Evolutionary conservation across 2,888 invertebrate genomes (phyloP).

Genomic region (Tenodera sinensis): DNA sequence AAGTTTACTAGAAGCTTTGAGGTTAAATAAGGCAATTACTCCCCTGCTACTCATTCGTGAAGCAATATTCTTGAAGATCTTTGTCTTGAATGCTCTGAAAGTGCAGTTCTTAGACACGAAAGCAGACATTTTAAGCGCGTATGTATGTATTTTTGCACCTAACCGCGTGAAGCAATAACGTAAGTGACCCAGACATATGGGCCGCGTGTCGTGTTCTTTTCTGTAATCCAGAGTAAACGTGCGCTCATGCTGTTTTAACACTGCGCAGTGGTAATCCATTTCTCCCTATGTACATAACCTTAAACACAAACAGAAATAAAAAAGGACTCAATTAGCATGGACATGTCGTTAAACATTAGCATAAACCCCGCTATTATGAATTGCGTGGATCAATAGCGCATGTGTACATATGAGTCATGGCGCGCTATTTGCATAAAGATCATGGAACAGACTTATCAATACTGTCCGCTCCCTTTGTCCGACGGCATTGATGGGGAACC

Average conservation of each 20-base stretch:
- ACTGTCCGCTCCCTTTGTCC: not conserved
- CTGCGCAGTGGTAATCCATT: not conserved
- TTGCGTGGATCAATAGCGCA: not conserved
- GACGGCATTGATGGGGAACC: not conserved
- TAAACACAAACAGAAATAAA: not conserved
- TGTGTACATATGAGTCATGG: not conserved
- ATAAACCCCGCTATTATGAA: not conserved
- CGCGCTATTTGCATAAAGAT: constrained; percentile 6
- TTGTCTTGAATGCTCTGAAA: too few relatives aligned
- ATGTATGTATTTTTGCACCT: too few relatives aligned
- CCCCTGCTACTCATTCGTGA: too few relatives aligned
- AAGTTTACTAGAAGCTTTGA: too few relatives aligned
- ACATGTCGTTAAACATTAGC: not conserved
- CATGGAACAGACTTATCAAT: not conserved
- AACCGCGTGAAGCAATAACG: too few relatives aligned
- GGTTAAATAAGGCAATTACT: too few relatives aligned
- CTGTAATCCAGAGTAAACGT: not conserved
- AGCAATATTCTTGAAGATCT: too few relatives aligned
- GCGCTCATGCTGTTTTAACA: not conserved
- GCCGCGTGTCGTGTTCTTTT: not conserved
- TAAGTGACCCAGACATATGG: not conserved
- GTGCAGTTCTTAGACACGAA: too few relatives aligned
- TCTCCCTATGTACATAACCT: not conserved
- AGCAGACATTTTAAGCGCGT: too few relatives aligned
- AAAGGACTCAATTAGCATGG: not conserved